A percentile compares a stretch with the other conserved stretches of the same genome.
Conservation (phyloP, 2,113 vertebrate genomes). For the Strix aluco region DNA sequence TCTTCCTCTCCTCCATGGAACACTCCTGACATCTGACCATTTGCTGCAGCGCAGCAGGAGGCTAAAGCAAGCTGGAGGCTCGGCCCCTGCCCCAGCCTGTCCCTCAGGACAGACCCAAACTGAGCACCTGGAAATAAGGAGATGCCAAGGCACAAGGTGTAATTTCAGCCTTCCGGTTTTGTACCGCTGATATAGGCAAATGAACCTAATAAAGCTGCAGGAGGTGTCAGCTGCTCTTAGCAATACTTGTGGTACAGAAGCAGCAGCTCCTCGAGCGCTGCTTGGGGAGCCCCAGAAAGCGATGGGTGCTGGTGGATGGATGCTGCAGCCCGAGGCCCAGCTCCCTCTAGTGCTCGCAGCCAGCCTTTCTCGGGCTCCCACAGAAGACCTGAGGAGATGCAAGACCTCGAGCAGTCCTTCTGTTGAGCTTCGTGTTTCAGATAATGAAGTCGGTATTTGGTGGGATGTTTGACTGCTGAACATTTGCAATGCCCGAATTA, state of each 20-base stretch:
- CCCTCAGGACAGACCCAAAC: background rate
- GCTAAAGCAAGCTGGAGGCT: background rate
- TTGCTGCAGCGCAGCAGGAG: background rate
- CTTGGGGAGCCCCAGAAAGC: background rate
- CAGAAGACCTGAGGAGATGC: background rate
- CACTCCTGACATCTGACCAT: background rate
- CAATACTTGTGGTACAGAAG: background rate
- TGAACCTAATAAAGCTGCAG: background rate
- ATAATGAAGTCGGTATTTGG: background rate
- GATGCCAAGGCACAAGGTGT: background rate
- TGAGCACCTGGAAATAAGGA: background rate
- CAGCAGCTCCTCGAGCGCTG: background rate
- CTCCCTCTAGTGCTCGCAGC: background rate
- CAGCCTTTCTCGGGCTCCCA: fast-evolving
- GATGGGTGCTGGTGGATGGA: background rate
- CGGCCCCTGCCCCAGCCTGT: background rate
- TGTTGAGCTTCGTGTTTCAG: fast-evolving
- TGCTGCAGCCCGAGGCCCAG: background rate
- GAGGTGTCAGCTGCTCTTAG: fast-evolving
- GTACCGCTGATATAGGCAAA: background rate
- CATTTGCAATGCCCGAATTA: background rate
- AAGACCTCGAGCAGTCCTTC: background rate
- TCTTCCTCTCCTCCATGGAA: background rate
- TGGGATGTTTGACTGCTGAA: background rate
- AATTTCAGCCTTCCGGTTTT: background rate